Base-by-base conservation (phyloP, 2,797 vertebrate genomes). In the Enteromius anoplus region DNA sequence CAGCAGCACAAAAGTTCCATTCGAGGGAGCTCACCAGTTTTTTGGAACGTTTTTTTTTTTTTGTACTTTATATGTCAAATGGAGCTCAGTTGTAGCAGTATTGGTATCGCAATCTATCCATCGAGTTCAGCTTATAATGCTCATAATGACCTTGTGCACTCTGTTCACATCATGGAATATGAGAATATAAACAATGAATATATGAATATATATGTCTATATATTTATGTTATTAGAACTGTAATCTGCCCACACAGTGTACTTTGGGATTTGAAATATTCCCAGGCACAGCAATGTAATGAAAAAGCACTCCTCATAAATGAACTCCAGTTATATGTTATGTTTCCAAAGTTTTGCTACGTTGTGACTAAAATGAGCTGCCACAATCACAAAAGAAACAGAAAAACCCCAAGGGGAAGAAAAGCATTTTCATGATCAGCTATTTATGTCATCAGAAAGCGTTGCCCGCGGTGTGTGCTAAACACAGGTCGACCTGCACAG, bases 71-170 rank as follows among this genome's bases (percentile, higher is more conserved):
- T 23, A 1, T 40, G 49, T 47, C 40, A 87, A 90, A 86, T 85
- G 85, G 89, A 91, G 82, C 76, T 73, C 69, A 91, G 88, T 91
- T 89, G 92, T 93, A 88, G 91, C 87, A 91, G 86, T 92, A 80
- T 58, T 66, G 76, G 62, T 45, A 78, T 66, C 75, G 85, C 45
- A 84, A 82, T 42, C 37, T 53, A 70, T 55, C 3, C 19, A 12
- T 82, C 68, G 70, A 80, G 75, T 91, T 80, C 88, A 92, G 90
- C 87, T 91, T 93, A 90, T 64, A 49, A 75, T 60, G 60, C 75
- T 58, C 14, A 15, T 75, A 42, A 62, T 34, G 64, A 71, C 66
- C 55, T 72, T 49, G 66, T 81, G 70, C 55, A 73, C 66, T 60
- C 55, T 89, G 88, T 88, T 92, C 85, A 85, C 89, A 88, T 92